phyloP scores from a whole-genome alignment of 37 sponge, comb jelly and placozoan species.

The Haliclona indistincta region DNA sequence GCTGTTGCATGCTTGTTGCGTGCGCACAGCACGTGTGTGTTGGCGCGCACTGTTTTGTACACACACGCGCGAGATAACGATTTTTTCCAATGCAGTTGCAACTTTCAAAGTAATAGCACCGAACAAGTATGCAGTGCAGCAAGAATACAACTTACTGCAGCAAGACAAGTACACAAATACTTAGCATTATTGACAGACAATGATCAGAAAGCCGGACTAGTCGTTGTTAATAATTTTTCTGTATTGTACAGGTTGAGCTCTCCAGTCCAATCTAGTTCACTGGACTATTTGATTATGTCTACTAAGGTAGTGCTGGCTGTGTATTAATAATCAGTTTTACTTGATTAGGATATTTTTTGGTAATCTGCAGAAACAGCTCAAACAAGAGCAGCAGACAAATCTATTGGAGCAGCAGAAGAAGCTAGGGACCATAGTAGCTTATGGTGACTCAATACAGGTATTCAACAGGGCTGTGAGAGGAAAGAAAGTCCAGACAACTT shows the following conservation, averaged over 20 bases:
- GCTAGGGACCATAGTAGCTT: constrained; percentile 35
- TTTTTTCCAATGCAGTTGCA: constrained; percentile 33
- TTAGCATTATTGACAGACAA: too few relatives aligned
- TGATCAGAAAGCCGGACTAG: too few relatives aligned
- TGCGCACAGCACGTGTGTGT: too few relatives aligned
- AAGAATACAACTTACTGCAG: too few relatives aligned
- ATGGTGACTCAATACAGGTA: constrained; percentile 63
- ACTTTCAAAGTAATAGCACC: constrained; percentile 66
- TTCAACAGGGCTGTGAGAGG: background rate
- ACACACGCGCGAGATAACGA: background rate
- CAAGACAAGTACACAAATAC: too few relatives aligned
- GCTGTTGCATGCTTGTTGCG: too few relatives aligned
- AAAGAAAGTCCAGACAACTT: background rate
- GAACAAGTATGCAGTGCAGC: constrained; percentile 56
- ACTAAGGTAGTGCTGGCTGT: too few relatives aligned
- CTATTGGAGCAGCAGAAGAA: constrained; percentile 44
- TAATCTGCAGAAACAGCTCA: constrained; percentile 34
- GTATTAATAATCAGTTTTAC: too few relatives aligned
- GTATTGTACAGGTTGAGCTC: too few relatives aligned
- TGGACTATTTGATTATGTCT: too few relatives aligned
- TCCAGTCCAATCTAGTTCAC: too few relatives aligned
- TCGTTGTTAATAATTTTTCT: too few relatives aligned
- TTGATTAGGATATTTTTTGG: background rate
- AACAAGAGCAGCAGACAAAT: constrained; percentile 45
- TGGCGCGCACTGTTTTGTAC: background rate